These are phyloP conservation scores for Gadus chalcogrammus DNA, from an alignment of 2,113 vertebrate genomes.

Conservation along the genomic window DNA sequence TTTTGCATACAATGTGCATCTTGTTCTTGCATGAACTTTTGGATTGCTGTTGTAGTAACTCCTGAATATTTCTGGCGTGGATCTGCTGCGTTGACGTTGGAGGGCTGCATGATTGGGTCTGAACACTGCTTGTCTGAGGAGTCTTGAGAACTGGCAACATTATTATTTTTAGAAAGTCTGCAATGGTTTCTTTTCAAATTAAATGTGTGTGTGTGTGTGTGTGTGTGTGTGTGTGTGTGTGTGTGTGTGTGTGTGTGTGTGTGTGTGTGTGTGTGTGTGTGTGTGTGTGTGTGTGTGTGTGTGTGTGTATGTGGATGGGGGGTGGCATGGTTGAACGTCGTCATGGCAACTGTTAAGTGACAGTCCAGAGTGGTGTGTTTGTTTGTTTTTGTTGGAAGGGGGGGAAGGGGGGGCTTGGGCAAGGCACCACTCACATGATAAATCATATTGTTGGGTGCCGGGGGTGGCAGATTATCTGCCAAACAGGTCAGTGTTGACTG, in stretches of 20 bases:
- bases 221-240: no score
- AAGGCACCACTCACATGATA: slow-evolving; percentile 29
- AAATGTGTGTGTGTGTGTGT: slow-evolving; percentile 1
- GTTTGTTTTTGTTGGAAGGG: slow-evolving; percentile 42
- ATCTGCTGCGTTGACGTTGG: slow-evolving; percentile 23
- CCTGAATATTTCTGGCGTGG: slow-evolving; percentile 2
- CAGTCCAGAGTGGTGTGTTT: slow-evolving; percentile 35
- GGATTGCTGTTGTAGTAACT: background rate
- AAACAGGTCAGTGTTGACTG: slow-evolving; percentile 30
- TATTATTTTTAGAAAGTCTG: slow-evolving; percentile 78
- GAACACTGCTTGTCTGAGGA: slow-evolving; percentile 41
- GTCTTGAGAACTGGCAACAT: slow-evolving; percentile 51
- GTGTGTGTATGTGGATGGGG: slow-evolving; percentile 10
- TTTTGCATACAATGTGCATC: no score
- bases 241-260: background rate
- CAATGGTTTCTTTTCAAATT: slow-evolving; percentile 70
- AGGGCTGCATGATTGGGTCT: slow-evolving; percentile 18
- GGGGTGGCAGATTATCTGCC: slow-evolving; percentile 6
- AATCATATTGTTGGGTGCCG: slow-evolving; percentile 14
- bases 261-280: no score
- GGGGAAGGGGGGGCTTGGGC: background rate
- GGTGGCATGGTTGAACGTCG: slow-evolving; percentile 54
- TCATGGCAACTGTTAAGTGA: slow-evolving; percentile 72
- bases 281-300: no score
- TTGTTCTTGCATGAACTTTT: background rate